Evolutionary conservation across 1,140 invertebrate genomes (phyloP).

Genomic region (Dolichoris vasculosae): DNA sequence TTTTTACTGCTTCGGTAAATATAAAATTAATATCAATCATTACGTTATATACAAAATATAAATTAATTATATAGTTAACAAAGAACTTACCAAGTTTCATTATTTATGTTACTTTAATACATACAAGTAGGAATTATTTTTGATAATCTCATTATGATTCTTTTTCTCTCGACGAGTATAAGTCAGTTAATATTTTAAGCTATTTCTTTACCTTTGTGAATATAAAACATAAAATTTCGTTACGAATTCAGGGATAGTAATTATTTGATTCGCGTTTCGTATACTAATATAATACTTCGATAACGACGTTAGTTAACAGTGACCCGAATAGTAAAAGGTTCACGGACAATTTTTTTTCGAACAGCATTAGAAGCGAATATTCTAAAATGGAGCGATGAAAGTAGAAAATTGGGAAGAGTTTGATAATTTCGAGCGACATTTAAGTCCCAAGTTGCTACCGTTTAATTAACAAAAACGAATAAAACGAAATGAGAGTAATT

Average conservation of each 20-base stretch:
- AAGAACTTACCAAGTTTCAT: background rate
- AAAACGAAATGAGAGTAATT: background rate
- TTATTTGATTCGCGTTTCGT: background rate
- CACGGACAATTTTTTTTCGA: background rate
- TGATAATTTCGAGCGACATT: background rate
- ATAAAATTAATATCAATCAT: background rate
- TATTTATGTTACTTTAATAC: background rate
- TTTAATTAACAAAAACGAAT: background rate
- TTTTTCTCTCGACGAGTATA: background rate
- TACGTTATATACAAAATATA: too few relatives aligned
- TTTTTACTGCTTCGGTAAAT: background rate
- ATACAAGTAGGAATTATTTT: background rate
- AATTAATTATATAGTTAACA: too few relatives aligned
- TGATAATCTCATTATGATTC: background rate
- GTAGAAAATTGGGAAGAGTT: background rate
- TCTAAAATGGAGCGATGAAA: background rate
- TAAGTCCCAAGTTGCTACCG: background rate
- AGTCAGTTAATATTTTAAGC: background rate
- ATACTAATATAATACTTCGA: background rate
- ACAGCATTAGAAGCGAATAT: background rate
- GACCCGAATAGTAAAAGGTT: background rate
- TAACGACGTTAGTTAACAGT: background rate
- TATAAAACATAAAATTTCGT: background rate
- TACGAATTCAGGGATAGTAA: background rate
- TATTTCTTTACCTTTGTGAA: background rate